Base-by-base conservation (phyloP, 2,113 vertebrate genomes). In the Deroptyus accipitrinus region DNA sequence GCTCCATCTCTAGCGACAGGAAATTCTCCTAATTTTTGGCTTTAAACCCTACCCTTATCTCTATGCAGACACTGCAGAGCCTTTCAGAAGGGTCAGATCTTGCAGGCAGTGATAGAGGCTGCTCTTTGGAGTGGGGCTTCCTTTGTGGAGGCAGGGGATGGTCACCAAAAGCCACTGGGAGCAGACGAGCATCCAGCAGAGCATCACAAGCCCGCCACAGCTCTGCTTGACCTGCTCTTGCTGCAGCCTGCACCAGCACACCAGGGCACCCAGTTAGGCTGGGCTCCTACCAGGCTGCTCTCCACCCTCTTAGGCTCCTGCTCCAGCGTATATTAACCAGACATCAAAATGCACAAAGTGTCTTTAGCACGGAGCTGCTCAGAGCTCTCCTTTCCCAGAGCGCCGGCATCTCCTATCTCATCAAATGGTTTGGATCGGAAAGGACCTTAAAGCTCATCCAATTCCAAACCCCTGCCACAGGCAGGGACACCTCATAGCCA, bases 11-110 rank as follows among this genome's bases (percentile, higher is more conserved):
- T 6, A 83, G 44, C 39, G 67, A 92, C 88, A 92, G 90, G 76
- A 90, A 94, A 93, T 93, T 73, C 88, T 74, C 90, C 62, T 42
- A 7, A 48, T 63, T 90, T 83, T 83, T 78, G 52, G 54, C 72
- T n/a, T 79, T 54, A 42, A 64, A 74, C 3, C 10, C 44, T 28
- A 49, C 42, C 31, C 48, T 74, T 42, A 74, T 83, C 48, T 68
- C 72, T 73, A 68, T 14, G 16, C 72, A 55, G 46, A 67, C 4
- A 6, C 17, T 9, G 48, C 46, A 33, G 49, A 62, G 88, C 25
- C 83, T 55, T 44, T 33, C 41, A 44, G 35, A 49, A 68, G 73
- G 0, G 3, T 39, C 46, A 22, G 67, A 22, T 37, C 61, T 67
- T 19, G 42, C 52, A 17, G 55, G 54, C 2, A 2, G 66, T 2